A percentile compares a stretch with the other conserved stretches of the same genome.
phyloP scores from a whole-genome alignment of 2,113 vertebrate species.

The Acanthochromis polyacanthus region DNA sequence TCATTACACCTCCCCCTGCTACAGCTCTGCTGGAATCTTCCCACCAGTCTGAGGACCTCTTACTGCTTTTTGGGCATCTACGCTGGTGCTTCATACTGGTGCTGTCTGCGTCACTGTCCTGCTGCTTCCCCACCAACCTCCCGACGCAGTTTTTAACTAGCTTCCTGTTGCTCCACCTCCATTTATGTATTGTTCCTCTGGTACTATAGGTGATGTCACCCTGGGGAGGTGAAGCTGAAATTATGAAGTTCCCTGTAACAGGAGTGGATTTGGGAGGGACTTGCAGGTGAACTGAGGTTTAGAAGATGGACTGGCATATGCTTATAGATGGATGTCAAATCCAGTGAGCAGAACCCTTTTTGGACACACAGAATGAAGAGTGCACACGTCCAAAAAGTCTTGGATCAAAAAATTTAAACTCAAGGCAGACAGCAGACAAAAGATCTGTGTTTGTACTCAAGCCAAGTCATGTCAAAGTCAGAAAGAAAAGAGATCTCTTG shows the following conservation, averaged over 20 bases:
- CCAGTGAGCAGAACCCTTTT: not conserved
- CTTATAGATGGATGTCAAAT: constrained; percentile 13
- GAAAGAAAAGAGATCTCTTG: constrained; percentile 12
- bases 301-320: not conserved
- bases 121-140: constrained; percentile 16
- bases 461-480: not conserved
- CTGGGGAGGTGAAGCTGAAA: constrained; percentile 12
- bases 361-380: not conserved
- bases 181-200: constrained; percentile 1
- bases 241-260: constrained; percentile 5
- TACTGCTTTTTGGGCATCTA: constrained; percentile 12
- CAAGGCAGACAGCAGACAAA: constrained; percentile 8
- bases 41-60: constrained; percentile 24
- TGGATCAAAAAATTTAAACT: not conserved
- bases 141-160: not conserved
- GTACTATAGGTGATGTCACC: constrained; percentile 10
- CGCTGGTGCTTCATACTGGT: constrained; percentile 18
- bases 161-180: constrained; percentile 24
- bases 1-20: constrained; percentile 31
- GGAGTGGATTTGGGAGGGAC: constrained; percentile 13
- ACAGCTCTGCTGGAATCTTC: constrained; percentile 25
- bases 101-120: constrained; percentile 15
- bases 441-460: not conserved
- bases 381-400: not conserved
- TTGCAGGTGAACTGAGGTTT: constrained; percentile 19